phyloP scores from a whole-genome alignment of 37 sponge, comb jelly and placozoan species.

The Bolinopsis microptera region DNA sequence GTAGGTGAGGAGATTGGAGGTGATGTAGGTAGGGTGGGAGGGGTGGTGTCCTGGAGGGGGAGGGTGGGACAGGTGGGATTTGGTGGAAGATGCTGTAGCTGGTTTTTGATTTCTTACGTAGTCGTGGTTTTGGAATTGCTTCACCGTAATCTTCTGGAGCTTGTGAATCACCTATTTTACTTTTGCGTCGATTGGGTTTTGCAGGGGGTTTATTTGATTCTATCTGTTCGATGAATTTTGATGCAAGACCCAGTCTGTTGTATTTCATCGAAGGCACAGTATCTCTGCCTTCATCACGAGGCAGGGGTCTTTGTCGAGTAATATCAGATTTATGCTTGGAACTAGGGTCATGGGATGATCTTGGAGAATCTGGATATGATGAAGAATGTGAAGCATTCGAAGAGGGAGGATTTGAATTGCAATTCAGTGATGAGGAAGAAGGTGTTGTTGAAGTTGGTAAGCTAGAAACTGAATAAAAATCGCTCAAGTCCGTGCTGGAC shows the following conservation, averaged over 20 bases:
- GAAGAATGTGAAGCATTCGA: no score
- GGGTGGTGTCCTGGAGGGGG: background rate
- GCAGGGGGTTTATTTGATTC: background rate
- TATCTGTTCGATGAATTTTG: background rate
- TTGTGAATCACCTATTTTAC: background rate
- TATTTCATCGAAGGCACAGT: background rate
- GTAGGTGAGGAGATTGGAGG: background rate
- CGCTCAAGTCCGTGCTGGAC: background rate
- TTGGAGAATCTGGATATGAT: no score
- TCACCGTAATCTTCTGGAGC: background rate
- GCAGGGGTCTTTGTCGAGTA: background rate
- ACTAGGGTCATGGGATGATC: no score
- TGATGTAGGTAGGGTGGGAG: background rate
- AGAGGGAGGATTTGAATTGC: no score
- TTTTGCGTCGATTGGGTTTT: background rate
- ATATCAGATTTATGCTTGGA: no score
- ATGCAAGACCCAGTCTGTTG: background rate
- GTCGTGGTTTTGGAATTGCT: background rate
- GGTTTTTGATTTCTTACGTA: background rate
- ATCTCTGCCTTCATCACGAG: background rate
- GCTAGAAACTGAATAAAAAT: background rate
- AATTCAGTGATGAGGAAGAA: no score
- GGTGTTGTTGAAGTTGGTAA: background rate
- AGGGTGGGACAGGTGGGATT: background rate
- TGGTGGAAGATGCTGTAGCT: background rate